Conservation (phyloP, 2,888 invertebrate genomes). For the Dendrolimus pini region DNA sequence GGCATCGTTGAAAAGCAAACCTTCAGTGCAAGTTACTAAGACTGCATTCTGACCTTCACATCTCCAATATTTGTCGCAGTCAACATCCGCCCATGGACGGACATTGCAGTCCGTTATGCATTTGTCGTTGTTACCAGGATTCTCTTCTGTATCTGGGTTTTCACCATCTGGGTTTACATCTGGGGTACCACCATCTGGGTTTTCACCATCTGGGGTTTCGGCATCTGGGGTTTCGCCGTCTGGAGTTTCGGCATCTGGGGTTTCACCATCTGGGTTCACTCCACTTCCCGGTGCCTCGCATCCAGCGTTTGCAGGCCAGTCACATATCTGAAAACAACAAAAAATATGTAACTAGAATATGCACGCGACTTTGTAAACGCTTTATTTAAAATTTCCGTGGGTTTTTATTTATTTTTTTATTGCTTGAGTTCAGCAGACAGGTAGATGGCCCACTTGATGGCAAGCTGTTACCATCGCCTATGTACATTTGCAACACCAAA, state of each 20-base stretch:
- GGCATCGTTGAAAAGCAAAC: constrained; percentile 48
- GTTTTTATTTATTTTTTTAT: no score
- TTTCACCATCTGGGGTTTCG: constrained; percentile 3
- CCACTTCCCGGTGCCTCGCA: constrained; percentile 2
- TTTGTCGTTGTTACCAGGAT: constrained; percentile 9
- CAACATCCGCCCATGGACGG: constrained; percentile 49
- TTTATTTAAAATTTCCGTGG: no score
- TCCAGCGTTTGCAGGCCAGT: constrained; percentile 21
- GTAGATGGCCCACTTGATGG: no score
- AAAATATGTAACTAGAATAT: no score
- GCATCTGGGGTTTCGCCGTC: constrained; percentile 7
- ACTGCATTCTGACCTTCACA: constrained; percentile 36
- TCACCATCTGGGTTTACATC: neutral
- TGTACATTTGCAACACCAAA: no score
- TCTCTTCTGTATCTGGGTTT: neutral
- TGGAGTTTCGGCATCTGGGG: constrained; percentile 2
- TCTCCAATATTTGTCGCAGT: constrained; percentile 57
- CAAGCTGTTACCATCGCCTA: no score
- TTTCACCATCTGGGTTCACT: constrained; percentile 4
- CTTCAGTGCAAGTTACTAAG: constrained; percentile 43
- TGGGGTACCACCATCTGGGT: constrained; percentile 1
- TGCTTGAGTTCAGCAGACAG: no score
- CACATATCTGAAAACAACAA: constrained; percentile 19
- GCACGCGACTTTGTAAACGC: no score
- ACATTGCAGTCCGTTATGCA: constrained; percentile 44